Percentiles rank a stretch among this genome's conserved stretches.
Conservation (phyloP, 1,140 invertebrate species). For the Dinoponera quadriceps region DNA sequence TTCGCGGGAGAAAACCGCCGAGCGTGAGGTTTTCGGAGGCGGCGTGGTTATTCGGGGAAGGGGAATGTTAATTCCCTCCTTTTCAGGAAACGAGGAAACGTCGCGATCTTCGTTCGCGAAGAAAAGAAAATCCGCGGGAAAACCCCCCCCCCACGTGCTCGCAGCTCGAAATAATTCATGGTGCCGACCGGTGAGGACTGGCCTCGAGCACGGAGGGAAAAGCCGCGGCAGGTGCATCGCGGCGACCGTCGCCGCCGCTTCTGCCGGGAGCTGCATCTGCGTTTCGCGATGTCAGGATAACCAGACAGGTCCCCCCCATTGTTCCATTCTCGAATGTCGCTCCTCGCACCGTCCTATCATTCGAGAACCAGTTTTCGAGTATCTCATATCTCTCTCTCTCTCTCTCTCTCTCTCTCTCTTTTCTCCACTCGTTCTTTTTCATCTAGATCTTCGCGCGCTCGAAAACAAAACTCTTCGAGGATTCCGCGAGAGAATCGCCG, state of each 20-base stretch:
- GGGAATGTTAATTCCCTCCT: conserved; percentile 4
- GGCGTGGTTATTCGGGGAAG: not conserved
- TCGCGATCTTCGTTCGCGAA: not conserved
- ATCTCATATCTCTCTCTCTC: not conserved
- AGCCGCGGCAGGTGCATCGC: conserved; percentile 48
- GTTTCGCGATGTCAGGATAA: conserved; percentile 31
- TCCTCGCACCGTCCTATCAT: not conserved
- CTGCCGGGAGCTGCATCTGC: conserved; percentile 29
- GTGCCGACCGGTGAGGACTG: conserved; percentile 29
- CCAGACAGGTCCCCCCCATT: conserved; percentile 24
- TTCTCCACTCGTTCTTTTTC: not conserved
- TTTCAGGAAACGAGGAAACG: not conserved
- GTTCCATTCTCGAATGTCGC: conserved; percentile 27
- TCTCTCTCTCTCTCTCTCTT: not conserved
- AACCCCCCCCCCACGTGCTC: not conserved
- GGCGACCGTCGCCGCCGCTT: not conserved
- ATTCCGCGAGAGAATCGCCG: no score
- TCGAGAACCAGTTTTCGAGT: conserved; percentile 7
- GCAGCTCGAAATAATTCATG: conserved; percentile 40
- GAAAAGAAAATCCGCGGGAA: conserved; percentile 12
- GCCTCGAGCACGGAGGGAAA: conserved; percentile 13
- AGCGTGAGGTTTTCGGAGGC: no score
- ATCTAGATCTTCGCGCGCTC: no score
- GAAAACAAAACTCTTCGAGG: no score
- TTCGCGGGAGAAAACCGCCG: no score